Evolutionary conservation across 2,888 invertebrate genomes (phyloP).

Genomic region (Drosophila paramelanica): DNA sequence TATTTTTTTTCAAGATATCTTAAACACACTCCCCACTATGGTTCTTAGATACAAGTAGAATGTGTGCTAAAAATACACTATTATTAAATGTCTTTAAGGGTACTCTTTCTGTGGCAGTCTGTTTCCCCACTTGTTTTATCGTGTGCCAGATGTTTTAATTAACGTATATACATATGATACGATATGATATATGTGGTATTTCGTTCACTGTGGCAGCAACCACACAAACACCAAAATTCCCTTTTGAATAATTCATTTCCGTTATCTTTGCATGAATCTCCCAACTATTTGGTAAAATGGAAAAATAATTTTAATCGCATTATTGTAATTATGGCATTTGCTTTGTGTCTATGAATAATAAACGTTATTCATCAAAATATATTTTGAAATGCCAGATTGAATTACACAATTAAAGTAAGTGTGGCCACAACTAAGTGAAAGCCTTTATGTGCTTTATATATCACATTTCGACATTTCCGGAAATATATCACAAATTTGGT

Average conservation of each 20-base stretch:
- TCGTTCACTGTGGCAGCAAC: constrained; percentile 9
- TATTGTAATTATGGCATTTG: not conserved
- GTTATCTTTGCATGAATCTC: constrained; percentile 14
- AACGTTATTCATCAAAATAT: not conserved
- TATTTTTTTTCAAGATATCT: too few relatives aligned
- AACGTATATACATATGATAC: too few relatives aligned
- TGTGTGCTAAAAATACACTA: too few relatives aligned
- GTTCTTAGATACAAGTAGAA: too few relatives aligned
- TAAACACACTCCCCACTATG: too few relatives aligned
- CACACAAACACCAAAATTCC: constrained; percentile 9
- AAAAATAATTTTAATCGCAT: not conserved
- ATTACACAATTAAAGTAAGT: not conserved
- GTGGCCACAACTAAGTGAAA: too few relatives aligned
- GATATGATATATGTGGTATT: not conserved
- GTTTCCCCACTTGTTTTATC: not conserved
- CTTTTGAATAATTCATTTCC: constrained; percentile 29
- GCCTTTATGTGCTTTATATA: too few relatives aligned
- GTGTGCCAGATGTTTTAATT: not conserved
- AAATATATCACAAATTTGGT: too few relatives aligned
- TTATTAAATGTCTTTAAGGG: too few relatives aligned
- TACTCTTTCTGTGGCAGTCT: too few relatives aligned
- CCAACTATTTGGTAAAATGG: not conserved
- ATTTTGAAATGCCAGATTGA: not conserved
- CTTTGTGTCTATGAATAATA: not conserved
- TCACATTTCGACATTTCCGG: too few relatives aligned